A percentile compares a stretch with the other conserved stretches of the same genome.
Conservation (phyloP, 2,113 vertebrate species). For the Oreochromis niloticus region DNA sequence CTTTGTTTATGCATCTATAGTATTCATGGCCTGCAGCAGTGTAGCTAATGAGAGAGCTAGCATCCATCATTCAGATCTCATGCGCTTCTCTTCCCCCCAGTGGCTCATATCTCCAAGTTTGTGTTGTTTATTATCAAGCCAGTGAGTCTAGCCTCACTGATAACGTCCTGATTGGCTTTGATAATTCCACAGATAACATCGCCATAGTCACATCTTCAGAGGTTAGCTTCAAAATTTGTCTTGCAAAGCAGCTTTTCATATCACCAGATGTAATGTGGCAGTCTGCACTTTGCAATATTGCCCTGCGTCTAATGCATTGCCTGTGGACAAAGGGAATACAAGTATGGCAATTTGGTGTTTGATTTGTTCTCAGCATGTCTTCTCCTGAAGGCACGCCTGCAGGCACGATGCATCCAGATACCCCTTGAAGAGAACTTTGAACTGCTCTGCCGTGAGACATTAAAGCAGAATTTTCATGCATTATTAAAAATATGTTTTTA, state of each 20-base stretch:
- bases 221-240: neutral
- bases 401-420: neutral
- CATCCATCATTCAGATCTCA: neutral
- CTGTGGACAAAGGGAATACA: neutral
- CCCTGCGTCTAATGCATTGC: neutral
- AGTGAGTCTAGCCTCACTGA: neutral
- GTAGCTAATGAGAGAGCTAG: neutral
- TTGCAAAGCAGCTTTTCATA: neutral
- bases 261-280: neutral
- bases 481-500: slow-evolving; percentile 34
- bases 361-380: slow-evolving; percentile 1
- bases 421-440: slow-evolving; percentile 21
- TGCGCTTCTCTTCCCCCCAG: neutral
- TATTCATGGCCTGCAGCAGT: neutral
- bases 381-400: slow-evolving; percentile 20
- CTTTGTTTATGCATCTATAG: neutral
- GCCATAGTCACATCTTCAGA: neutral
- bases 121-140: neutral
- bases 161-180: neutral
- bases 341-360: slow-evolving; percentile 2
- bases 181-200: neutral
- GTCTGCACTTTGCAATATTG: neutral
- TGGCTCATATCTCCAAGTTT: neutral
- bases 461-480: slow-evolving; percentile 15
- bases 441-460: slow-evolving; percentile 14